Base-by-base conservation (phyloP, 2,888 invertebrate genomes). In the Hyles lineata region DNA sequence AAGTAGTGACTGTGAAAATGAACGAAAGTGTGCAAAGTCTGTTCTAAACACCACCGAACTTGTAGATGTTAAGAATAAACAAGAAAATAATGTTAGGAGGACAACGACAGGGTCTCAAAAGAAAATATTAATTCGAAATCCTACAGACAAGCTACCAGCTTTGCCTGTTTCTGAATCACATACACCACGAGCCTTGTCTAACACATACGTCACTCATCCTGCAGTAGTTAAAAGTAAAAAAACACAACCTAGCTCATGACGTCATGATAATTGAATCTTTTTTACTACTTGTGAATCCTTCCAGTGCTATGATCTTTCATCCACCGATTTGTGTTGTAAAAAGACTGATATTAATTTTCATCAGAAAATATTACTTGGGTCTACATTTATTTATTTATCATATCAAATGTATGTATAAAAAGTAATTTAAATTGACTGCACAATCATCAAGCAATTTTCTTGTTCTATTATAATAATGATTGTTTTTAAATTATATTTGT, bases 61-160 rank as follows among this genome's bases (percentile, higher is more conserved):
- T 79, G 76, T 93, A 92, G 92, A 93, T 84, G 73, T 86, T 90
- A 92, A 91, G 88, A 90, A 82, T 88, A 93, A 91, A 87, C 90
- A 87, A 82, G 93, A 93, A 78, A 90, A 90, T 81, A 96, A 95
- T 85, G 92, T 95, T 78, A 97, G 96, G 87, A 96, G 96, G 89
- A 96, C 96, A 79, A 96, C 96, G 76, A 96, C 96, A 80, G 96
- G 96, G 78, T 91, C 96, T 79, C 92, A 90, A 78, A 94, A 92
- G 83, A 93, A 92, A 86, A 86, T 92, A 79, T 81, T 93, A 75
- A 82, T 94, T 76, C 95, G 97, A 82, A 97, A 97, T 95, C 97
- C 97, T 74, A 96, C 97, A 79, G 97, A 97, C 87, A 96, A 97
- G 85, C 93, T 97, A 81, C 97, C 97, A 79, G 97, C 97, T 76